These are phyloP conservation scores for Chloromyia formosa DNA, from an alignment of 2,888 invertebrate genomes.

Conservation along the genomic window DNA sequence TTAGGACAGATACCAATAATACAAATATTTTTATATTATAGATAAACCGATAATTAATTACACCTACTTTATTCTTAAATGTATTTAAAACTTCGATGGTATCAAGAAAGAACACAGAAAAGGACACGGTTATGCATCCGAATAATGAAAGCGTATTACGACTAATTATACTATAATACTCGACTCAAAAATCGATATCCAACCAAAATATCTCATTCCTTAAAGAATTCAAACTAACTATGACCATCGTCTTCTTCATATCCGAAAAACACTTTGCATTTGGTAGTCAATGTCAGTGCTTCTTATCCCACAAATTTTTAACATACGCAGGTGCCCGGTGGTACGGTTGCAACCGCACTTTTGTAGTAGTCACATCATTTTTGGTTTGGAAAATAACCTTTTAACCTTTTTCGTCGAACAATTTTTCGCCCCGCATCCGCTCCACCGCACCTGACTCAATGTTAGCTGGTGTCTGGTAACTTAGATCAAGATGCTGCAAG, in stretches of 20 bases:
- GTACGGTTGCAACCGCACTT: slow-evolving; percentile 22
- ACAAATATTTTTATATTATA: too few species aligned
- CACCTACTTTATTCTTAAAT: too few species aligned
- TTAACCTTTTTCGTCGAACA: slow-evolving; percentile 15
- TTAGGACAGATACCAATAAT: too few species aligned
- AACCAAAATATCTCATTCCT: not conserved
- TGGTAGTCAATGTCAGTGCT: not conserved
- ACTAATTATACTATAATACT: too few species aligned
- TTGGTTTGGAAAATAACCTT: slow-evolving; percentile 26
- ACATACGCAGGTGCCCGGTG: slow-evolving; percentile 12
- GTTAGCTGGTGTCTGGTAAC: not conserved
- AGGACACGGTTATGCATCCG: too few species aligned
- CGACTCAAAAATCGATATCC: too few species aligned
- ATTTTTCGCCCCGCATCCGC: not conserved
- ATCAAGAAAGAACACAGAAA: too few species aligned
- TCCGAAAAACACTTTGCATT: not conserved
- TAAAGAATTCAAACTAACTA: not conserved
- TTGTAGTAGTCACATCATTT: slow-evolving; percentile 36
- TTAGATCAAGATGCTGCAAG: not conserved
- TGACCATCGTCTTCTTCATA: not conserved
- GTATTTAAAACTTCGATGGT: too few species aligned
- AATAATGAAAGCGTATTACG: too few species aligned
- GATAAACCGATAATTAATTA: too few species aligned
- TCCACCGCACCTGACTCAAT: not conserved
- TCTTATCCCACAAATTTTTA: not conserved